Percentiles rank a stretch among this genome's conserved stretches.
phyloP scores from a whole-genome alignment of 1,140 invertebrate genomes.

The Drusus annulatus region DNA sequence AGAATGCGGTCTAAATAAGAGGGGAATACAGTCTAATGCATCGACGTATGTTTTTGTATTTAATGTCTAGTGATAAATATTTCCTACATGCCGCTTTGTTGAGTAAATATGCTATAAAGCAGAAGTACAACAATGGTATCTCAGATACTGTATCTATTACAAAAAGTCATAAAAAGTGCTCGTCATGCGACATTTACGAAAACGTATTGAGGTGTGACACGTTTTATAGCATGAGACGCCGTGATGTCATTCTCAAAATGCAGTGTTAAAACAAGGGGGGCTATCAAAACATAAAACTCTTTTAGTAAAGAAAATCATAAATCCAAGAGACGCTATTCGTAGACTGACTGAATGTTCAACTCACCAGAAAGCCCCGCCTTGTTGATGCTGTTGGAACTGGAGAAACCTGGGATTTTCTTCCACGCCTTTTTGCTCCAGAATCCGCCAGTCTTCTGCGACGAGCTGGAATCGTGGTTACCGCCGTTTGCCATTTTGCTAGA shows the following conservation, averaged over 20 bases:
- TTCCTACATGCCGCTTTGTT: background rate
- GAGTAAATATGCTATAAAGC: background rate
- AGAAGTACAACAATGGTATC: background rate
- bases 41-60: too few relatives aligned
- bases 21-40: too few relatives aligned
- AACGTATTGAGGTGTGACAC: constrained; percentile 32
- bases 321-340: too few relatives aligned
- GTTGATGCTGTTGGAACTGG: constrained; percentile 77
- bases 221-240: too few relatives aligned
- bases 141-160: background rate
- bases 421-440: constrained; percentile 83
- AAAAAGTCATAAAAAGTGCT: background rate
- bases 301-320: background rate
- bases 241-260: too few relatives aligned
- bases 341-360: constrained; percentile 55
- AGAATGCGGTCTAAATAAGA: too few relatives aligned
- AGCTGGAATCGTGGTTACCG: constrained; percentile 62
- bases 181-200: constrained; percentile 53
- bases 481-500: constrained; percentile 65
- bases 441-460: constrained; percentile 66
- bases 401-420: constrained; percentile 83
- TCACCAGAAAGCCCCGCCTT: constrained; percentile 76
- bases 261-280: too few relatives aligned
- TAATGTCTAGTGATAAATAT: background rate
- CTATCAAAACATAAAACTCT: background rate